A percentile compares a stretch with the other conserved stretches of the same genome.
Evolutionary conservation across 2,888 invertebrate species (phyloP).

Genomic region (Glyphotaelius pellucidus): DNA sequence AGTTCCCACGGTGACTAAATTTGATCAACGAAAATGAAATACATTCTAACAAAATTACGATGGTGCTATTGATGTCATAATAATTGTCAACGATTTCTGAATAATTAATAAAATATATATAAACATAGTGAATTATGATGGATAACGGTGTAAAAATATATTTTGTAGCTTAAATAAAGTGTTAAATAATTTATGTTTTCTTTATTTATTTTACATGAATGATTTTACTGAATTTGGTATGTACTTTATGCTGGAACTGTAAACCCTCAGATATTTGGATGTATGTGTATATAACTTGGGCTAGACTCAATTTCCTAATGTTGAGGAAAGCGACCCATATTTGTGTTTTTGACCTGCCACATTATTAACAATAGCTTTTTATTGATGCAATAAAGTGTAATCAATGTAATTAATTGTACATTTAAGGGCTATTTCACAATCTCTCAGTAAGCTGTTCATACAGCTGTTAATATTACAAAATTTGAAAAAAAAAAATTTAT

Average conservation of each 20-base stretch:
- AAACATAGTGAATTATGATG: background rate
- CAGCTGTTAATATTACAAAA: too few relatives aligned
- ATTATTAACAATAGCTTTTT: background rate
- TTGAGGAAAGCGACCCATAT: background rate
- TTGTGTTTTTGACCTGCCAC: background rate
- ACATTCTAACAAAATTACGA: background rate
- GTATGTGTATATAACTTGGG: background rate
- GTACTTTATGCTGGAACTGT: too few relatives aligned
- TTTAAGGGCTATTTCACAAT: too few relatives aligned
- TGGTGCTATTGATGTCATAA: background rate
- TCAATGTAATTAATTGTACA: too few relatives aligned
- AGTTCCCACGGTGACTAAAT: conserved; percentile 5
- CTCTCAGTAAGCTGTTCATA: too few relatives aligned
- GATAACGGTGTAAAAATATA: background rate
- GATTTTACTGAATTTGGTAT: background rate
- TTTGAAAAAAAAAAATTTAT: too few relatives aligned
- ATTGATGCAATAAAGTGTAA: too few relatives aligned
- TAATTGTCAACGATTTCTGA: background rate
- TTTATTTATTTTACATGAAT: background rate
- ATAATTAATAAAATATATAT: background rate
- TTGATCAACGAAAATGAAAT: conserved; percentile 36
- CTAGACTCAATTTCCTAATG: background rate
- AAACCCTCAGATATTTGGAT: background rate
- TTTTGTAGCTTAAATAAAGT: conserved; percentile 2
- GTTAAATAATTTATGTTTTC: background rate